phyloP scores from a whole-genome alignment of 2,888 invertebrate species.

The Leptogaster cylindrica region DNA sequence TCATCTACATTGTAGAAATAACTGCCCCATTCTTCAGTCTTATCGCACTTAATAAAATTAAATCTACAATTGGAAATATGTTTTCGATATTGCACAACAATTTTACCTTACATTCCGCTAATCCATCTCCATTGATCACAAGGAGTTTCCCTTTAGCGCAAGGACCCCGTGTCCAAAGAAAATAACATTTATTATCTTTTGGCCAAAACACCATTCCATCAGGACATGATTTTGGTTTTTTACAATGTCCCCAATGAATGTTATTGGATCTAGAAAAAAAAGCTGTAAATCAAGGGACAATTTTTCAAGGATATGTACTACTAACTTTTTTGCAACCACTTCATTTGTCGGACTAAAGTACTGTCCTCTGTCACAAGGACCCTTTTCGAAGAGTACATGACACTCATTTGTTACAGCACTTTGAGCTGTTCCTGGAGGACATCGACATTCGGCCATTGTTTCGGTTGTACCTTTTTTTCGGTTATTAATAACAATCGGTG shows the following conservation, averaged over 20 bases:
- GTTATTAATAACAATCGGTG: constrained; percentile 64
- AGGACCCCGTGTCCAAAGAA: constrained; percentile 74
- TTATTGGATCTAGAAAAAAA: constrained; percentile 62
- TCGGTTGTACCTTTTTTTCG: constrained; percentile 17
- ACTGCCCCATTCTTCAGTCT: constrained; percentile 63
- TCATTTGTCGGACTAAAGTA: constrained; percentile 76
- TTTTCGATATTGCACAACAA: no score
- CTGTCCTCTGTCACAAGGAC: constrained; percentile 75
- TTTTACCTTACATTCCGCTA: constrained; percentile 71
- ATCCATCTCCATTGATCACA: constrained; percentile 65
- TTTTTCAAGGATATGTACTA: background rate
- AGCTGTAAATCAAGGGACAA: background rate
- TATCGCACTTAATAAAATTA: constrained; percentile 63
- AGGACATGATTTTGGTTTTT: constrained; percentile 69
- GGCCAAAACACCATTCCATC: constrained; percentile 78
- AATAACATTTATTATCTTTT: constrained; percentile 76
- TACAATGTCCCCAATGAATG: constrained; percentile 75
- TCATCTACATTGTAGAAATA: constrained; percentile 69
- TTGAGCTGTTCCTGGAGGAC: constrained; percentile 80
- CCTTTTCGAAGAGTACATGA: constrained; percentile 75
- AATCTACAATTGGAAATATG: background rate
- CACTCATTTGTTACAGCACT: constrained; percentile 73
- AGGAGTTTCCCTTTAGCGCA: constrained; percentile 77
- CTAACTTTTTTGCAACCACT: constrained; percentile 46
- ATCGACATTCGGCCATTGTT: constrained; percentile 76